phyloP scores from a whole-genome alignment of 2,888 invertebrate species.

The Geophilus truncorum region DNA sequence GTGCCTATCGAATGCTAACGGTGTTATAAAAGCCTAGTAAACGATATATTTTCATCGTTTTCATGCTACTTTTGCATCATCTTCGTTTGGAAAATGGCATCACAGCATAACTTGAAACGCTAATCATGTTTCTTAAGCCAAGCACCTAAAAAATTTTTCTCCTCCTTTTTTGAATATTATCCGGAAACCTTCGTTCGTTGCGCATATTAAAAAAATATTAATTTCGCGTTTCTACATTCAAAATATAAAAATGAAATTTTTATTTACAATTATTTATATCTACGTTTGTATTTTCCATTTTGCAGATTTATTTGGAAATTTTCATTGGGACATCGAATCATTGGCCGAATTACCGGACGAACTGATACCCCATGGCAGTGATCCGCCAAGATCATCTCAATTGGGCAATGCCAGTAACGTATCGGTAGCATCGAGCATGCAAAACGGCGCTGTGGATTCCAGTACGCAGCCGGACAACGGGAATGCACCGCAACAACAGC shows the following conservation, averaged over 20 bases:
- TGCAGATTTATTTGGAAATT: slow-evolving; percentile 73
- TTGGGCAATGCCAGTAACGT: slow-evolving; percentile 30
- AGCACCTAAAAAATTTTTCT: neutral
- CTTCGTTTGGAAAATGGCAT: neutral
- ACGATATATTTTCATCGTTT: neutral
- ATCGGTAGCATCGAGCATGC: slow-evolving; percentile 36
- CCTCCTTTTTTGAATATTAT: no score
- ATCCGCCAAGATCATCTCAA: slow-evolving; percentile 39
- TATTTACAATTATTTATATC: neutral
- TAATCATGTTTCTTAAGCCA: neutral
- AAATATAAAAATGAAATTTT: no score
- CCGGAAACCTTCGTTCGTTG: no score
- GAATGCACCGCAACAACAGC: slow-evolving; percentile 50
- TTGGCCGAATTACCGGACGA: slow-evolving; percentile 79
- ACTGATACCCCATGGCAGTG: slow-evolving; percentile 57
- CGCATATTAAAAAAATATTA: neutral
- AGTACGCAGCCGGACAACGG: slow-evolving; percentile 54
- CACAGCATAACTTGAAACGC: neutral
- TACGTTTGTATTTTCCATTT: slow-evolving; percentile 42
- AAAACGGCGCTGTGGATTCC: slow-evolving; percentile 40
- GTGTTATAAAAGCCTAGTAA: neutral
- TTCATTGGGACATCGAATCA: slow-evolving; percentile 79
- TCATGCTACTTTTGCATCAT: neutral
- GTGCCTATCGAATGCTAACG: neutral
- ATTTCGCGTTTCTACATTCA: no score